These are phyloP conservation scores for Ophiodon elongatus DNA, from an alignment of 2,113 vertebrate genomes.

Conservation along the genomic window DNA sequence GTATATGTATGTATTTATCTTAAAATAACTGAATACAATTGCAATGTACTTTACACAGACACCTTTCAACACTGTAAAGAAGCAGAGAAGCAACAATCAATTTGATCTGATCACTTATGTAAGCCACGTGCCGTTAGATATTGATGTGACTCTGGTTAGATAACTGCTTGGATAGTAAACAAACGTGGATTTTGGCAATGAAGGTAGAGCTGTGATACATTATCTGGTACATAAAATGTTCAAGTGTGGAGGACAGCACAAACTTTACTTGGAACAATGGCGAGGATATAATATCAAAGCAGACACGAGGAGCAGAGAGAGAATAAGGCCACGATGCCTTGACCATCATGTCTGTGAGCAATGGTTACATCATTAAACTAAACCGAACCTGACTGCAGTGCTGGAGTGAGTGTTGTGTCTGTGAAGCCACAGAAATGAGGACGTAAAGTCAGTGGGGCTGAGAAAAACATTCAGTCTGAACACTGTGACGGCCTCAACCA, in stretches of 20 bases:
- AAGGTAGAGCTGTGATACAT: neutral
- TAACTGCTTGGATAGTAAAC: constrained; percentile 13
- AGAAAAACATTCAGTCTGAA: constrained; percentile 19
- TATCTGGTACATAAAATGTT: constrained; percentile 11
- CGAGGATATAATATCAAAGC: constrained; percentile 27
- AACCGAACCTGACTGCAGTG: constrained; percentile 21
- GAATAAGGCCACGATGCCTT: neutral
- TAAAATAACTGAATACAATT: neutral
- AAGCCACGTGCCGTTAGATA: neutral
- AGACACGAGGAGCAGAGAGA: neutral
- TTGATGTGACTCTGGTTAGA: neutral
- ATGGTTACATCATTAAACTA: constrained; percentile 37
- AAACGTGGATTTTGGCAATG: constrained; percentile 1
- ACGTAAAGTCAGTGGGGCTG: neutral
- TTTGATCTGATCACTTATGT: constrained; percentile 22
- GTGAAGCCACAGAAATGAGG: constrained; percentile 35
- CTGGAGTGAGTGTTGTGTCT: constrained; percentile 21
- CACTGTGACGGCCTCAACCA: constrained; percentile 21
- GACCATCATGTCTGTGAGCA: constrained; percentile 26
- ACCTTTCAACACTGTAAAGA: neutral
- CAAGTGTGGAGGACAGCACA: neutral
- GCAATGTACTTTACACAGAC: neutral
- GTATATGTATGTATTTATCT: neutral
- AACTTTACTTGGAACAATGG: constrained; percentile 13
- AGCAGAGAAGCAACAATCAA: neutral